phyloP scores from a whole-genome alignment of 2,888 invertebrate genomes.

The Aspidiotus rigidus region DNA sequence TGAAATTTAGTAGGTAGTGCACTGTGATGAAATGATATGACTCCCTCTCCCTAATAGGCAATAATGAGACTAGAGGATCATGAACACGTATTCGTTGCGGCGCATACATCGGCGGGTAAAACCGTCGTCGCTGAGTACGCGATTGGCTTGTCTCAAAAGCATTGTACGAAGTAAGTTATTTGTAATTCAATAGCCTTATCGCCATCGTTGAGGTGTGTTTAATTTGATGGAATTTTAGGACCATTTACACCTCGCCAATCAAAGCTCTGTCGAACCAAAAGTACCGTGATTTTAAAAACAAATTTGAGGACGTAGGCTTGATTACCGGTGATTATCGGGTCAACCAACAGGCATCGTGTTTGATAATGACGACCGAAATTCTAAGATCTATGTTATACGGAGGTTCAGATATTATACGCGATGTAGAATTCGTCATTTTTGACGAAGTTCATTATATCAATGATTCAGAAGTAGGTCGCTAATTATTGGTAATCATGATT shows the following conservation, averaged over 20 bases:
- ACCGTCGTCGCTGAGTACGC: slow-evolving; percentile 99
- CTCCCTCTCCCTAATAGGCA: slow-evolving; percentile 49
- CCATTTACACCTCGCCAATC: slow-evolving; percentile 97
- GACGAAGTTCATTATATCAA: slow-evolving; percentile 99
- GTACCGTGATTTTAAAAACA: slow-evolving; percentile 89
- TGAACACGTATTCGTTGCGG: slow-evolving; percentile 95
- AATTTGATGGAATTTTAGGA: slow-evolving; percentile 45
- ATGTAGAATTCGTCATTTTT: slow-evolving; percentile 96
- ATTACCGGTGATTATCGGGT: slow-evolving; percentile 94
- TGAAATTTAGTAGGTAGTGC: not conserved
- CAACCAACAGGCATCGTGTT: slow-evolving; percentile 82
- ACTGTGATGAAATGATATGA: not conserved
- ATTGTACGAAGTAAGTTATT: slow-evolving; percentile 66
- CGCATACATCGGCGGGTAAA: slow-evolving; percentile 98
- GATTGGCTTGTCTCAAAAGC: slow-evolving; percentile 85
- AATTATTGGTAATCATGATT: slow-evolving; percentile 35
- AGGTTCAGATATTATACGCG: slow-evolving; percentile 69
- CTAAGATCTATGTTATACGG: slow-evolving; percentile 70
- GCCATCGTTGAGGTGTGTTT: not conserved
- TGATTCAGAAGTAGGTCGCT: slow-evolving; percentile 66
- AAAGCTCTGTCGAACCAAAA: slow-evolving; percentile 99
- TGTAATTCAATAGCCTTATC: not conserved
- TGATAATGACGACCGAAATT: slow-evolving; percentile 99
- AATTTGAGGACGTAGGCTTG: slow-evolving; percentile 85
- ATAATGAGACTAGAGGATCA: slow-evolving; percentile 87